Conservation (phyloP, 2,113 vertebrate species). For the Daphoenositta chrysoptera region DNA sequence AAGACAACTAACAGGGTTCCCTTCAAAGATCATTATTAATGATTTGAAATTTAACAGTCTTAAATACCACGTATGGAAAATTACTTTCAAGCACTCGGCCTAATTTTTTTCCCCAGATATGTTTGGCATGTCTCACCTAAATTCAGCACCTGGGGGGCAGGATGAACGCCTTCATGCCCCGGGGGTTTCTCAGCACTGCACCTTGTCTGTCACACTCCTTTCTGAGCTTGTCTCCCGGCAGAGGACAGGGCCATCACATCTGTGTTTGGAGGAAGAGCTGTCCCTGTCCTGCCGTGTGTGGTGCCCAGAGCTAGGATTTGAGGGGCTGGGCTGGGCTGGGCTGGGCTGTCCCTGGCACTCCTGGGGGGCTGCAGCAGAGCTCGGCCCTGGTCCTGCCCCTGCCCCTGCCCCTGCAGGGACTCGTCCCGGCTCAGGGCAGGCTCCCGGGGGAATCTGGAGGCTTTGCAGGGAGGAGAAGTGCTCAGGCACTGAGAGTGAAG, state of each 20-base stretch:
- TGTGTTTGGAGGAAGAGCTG: not conserved
- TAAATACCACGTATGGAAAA: not conserved
- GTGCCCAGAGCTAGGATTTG: not conserved
- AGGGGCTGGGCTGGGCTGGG: not conserved
- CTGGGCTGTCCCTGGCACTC: not conserved
- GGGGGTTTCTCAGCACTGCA: not conserved
- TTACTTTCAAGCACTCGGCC: not conserved
- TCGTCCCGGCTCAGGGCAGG: not conserved
- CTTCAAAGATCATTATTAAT: slow-evolving; percentile 19
- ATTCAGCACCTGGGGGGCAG: not conserved
- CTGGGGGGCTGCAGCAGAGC: not conserved
- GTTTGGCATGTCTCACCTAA: not conserved
- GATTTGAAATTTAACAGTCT: not conserved
- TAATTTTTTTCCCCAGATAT: not conserved
- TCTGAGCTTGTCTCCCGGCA: not conserved
- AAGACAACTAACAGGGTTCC: not conserved
- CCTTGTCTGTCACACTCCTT: not conserved
- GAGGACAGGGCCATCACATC: not conserved
- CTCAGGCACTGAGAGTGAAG: not conserved
- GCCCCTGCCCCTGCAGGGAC: not conserved
- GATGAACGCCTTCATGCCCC: not conserved
- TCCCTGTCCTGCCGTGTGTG: not conserved
- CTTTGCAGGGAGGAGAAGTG: not conserved
- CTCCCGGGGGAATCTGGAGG: not conserved
- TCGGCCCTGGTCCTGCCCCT: too few relatives aligned